A percentile compares a stretch with the other conserved stretches of the same genome.
phyloP scores from a whole-genome alignment of 2,888 invertebrate genomes.

The Leptinotarsa juncta region DNA sequence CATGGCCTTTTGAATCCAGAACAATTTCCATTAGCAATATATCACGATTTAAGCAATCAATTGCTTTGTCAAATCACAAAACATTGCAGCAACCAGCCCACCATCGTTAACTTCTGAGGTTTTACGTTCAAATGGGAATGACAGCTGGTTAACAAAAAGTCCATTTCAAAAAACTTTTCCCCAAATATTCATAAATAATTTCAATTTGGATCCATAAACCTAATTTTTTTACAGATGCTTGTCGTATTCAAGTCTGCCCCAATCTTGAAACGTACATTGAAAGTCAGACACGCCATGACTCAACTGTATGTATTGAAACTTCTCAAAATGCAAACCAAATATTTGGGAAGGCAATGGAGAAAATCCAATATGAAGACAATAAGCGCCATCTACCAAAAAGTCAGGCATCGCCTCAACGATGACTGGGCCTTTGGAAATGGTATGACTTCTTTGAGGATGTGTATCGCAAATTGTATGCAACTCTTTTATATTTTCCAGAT shows the following conservation, averaged over 20 bases:
- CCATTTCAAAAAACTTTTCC: too few species aligned
- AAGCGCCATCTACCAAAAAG: slow-evolving; percentile 98
- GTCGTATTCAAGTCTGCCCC: slow-evolving; percentile 99
- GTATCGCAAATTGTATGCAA: slow-evolving; percentile 1
- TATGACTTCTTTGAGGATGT: slow-evolving; percentile 54
- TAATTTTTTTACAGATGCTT: slow-evolving; percentile 76
- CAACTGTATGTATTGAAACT: slow-evolving; percentile 97
- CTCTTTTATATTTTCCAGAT: slow-evolving; percentile 68
- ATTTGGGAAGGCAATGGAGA: slow-evolving; percentile 98
- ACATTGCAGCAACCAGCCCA: too few species aligned
- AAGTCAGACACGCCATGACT: slow-evolving; percentile 96
- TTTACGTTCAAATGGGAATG: too few species aligned
- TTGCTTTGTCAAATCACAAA: too few species aligned
- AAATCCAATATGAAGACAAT: slow-evolving; percentile 99
- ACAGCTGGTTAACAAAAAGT: too few species aligned
- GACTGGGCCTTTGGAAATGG: slow-evolving; percentile 99
- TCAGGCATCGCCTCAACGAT: slow-evolving; percentile 94
- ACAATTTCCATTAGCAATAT: too few species aligned
- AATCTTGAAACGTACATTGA: slow-evolving; percentile 95
- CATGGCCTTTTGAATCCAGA: too few species aligned
- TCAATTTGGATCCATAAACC: too few species aligned
- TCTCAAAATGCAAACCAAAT: slow-evolving; percentile 99
- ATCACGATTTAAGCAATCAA: too few species aligned
- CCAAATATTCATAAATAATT: too few species aligned
- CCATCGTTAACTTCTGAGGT: too few species aligned